Base-by-base conservation (phyloP, 2,888 invertebrate genomes). In the Sarcophaga carnaria region DNA sequence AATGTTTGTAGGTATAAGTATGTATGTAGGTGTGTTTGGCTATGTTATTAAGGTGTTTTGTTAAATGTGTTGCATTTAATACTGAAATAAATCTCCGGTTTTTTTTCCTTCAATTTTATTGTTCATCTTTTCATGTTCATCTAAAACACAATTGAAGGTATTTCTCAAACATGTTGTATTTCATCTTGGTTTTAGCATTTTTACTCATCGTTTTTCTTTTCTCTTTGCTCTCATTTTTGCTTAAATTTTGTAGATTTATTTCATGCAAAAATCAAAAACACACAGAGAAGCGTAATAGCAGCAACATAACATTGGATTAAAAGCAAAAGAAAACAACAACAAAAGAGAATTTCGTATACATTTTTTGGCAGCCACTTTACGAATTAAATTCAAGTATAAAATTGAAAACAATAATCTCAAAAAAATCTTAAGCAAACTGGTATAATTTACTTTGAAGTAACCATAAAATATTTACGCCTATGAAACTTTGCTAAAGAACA, bases 31-130 rank as follows among this genome's bases (percentile, higher is more conserved):
- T 54, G 54, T 54, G n/a, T 47, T 20, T 69, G 60, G 67, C 49
- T 63, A 54, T n/a, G 60, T 80, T 78, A 80, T 71, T 62, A 71
- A 87, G 80, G 80, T 83, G 85, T 85, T 83, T 80, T 74, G 60
- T 69, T 78, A 79, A 81, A 83, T 86, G 83, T 85, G 76, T 76
- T 86, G 83, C 81, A 83, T 87, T 88, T 83, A 88, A 81, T 81
- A 76, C 79, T 64, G 54, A 86, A 87, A 88, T 88, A 86, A 85
- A 87, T 87, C 83, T 83, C 69, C 25, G 62, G 72, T 69, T 54
- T 72, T 83, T 62, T 59, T 77, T 54, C 59, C 37, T 37, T 37
- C 37, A 37, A 37, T 54, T 20, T 75, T 4, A 37, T 64, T 62
- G 72, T 49, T 59, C 62, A 63, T 10, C 78, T 74, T 60, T 81